Percentiles rank a stretch among this genome's conserved stretches.
These are phyloP conservation scores for Asarcornis scutulata DNA, from an alignment of 2,113 vertebrate species.

Conservation along the genomic window DNA sequence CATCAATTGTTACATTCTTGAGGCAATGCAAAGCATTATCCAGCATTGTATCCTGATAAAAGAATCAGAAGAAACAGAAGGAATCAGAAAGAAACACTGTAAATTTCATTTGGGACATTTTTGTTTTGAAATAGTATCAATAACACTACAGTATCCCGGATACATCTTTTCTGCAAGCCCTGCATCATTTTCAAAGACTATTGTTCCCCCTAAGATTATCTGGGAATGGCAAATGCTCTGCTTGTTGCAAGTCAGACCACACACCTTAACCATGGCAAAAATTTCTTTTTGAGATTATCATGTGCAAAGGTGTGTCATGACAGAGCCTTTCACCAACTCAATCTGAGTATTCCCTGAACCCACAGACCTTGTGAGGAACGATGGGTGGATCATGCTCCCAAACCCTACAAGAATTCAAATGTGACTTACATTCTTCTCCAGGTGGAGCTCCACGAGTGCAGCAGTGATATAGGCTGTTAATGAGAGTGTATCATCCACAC, in stretches of 20 bases:
- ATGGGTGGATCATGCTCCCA: not conserved
- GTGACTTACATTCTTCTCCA: slow-evolving; percentile 56
- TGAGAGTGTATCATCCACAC: slow-evolving; percentile 81
- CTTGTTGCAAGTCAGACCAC: not conserved
- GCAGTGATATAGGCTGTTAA: slow-evolving; percentile 81
- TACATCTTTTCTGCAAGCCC: not conserved
- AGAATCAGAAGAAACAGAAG: not conserved
- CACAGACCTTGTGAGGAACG: not conserved
- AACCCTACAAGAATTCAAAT: not conserved
- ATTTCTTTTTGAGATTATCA: not conserved
- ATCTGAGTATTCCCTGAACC: not conserved
- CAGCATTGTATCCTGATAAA: slow-evolving; percentile 50
- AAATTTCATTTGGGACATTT: not conserved
- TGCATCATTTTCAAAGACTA: not conserved
- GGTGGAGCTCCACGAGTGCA: slow-evolving; percentile 75
- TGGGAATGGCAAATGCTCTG: not conserved
- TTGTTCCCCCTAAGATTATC: not conserved
- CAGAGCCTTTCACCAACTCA: not conserved
- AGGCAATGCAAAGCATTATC: slow-evolving; percentile 54
- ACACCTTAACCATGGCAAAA: not conserved
- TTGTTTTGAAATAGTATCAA: not conserved
- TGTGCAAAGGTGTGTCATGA: not conserved
- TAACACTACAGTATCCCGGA: not conserved
- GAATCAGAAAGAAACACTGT: not conserved
- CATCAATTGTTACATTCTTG: not conserved